A percentile compares a stretch with the other conserved stretches of the same genome.
phyloP scores from a whole-genome alignment of 2,113 vertebrate species.

The Grammatotria lemairii region DNA sequence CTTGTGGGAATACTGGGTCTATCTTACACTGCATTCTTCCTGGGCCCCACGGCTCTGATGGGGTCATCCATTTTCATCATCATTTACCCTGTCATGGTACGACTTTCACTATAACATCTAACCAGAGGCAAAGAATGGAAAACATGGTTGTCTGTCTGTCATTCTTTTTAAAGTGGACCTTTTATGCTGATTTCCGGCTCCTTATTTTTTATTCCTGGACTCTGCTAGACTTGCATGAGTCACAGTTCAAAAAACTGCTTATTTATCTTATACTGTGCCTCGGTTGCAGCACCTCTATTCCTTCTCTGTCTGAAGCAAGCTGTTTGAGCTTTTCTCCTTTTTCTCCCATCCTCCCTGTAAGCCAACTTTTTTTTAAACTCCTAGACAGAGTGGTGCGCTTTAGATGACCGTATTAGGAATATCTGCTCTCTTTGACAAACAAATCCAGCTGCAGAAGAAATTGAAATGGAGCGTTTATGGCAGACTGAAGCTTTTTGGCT shows the following conservation, averaged over 20 bases:
- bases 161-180: neutral
- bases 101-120: neutral
- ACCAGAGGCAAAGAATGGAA: neutral
- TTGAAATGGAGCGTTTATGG: neutral
- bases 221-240: neutral
- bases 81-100: slow-evolving; percentile 76
- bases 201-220: neutral
- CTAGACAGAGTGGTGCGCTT: neutral
- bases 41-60: slow-evolving; percentile 73
- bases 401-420: neutral
- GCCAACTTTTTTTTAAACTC: neutral
- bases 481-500: neutral
- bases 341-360: neutral
- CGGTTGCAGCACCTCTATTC: neutral
- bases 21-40: slow-evolving; percentile 67
- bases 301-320: neutral
- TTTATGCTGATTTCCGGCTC: neutral
- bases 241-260: neutral
- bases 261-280: accelerated
- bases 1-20: slow-evolving; percentile 72
- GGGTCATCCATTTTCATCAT: slow-evolving; percentile 76
- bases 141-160: neutral
- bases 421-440: neutral
- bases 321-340: neutral
- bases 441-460: neutral